A percentile compares a stretch with the other conserved stretches of the same genome.
These are phyloP conservation scores for Hemichromis elongatus DNA, from an alignment of 2,113 vertebrate genomes.

Conservation along the genomic window DNA sequence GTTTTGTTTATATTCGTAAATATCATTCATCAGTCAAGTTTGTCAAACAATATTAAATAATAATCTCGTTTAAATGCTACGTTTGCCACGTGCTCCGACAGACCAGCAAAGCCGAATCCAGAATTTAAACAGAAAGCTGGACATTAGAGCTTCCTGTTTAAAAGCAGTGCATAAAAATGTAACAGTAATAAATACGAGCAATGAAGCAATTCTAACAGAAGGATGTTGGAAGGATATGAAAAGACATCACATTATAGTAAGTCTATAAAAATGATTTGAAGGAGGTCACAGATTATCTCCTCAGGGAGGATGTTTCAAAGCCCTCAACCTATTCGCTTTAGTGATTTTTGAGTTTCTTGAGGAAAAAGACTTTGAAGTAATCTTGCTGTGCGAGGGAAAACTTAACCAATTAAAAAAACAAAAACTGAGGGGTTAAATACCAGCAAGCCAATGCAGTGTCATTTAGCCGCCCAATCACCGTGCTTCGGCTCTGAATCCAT, in stretches of 20 bases:
- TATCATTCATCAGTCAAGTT: neutral
- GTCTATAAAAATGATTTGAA: neutral
- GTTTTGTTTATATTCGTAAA: neutral
- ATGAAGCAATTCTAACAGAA: neutral
- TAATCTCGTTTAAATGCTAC: neutral
- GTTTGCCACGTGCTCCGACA: neutral
- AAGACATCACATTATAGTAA: neutral
- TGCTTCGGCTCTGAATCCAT: neutral
- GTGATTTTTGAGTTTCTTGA: neutral
- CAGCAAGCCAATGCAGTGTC: neutral
- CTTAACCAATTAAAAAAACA: neutral
- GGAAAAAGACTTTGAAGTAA: fast-evolving
- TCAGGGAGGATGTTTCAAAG: neutral
- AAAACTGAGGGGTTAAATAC: neutral
- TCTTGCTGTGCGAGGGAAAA: neutral
- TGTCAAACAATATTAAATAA: neutral
- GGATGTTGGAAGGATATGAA: fast-evolving
- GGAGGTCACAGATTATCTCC: neutral
- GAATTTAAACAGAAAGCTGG: neutral
- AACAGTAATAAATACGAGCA: fast-evolving
- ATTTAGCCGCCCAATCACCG: neutral
- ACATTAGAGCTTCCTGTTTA: neutral
- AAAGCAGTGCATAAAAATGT: neutral
- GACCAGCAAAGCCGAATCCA: neutral
- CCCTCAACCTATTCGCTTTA: neutral